Conservation (phyloP, 1,140 invertebrate genomes). For the Agrypnia vestita region DNA sequence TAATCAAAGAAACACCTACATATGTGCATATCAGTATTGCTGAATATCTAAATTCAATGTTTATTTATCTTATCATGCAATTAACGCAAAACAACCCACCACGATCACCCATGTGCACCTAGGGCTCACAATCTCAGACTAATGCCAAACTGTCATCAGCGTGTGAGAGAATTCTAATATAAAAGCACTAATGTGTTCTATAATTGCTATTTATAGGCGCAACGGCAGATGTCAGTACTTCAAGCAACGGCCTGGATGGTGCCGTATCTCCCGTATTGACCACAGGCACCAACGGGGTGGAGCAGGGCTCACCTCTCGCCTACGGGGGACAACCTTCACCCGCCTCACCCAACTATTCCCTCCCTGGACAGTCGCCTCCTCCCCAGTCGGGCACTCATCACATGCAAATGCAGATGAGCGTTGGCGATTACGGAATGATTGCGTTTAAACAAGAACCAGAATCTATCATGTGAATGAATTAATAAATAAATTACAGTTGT, state of each 20-base stretch:
- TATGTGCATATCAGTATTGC: too few species aligned
- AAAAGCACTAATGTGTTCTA: neutral
- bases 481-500: too few species aligned
- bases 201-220: slow-evolving; percentile 50
- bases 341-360: slow-evolving; percentile 39
- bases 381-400: slow-evolving; percentile 32
- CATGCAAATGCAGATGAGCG: slow-evolving; percentile 37
- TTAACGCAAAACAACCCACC: too few species aligned
- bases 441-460: slow-evolving; percentile 59
- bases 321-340: slow-evolving; percentile 16
- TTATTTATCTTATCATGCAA: too few species aligned
- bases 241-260: slow-evolving; percentile 41
- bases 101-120: too few species aligned
- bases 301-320: slow-evolving; percentile 8
- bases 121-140: too few species aligned
- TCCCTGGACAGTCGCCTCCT: slow-evolving; percentile 33
- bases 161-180: too few species aligned
- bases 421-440: slow-evolving; percentile 42
- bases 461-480: slow-evolving; percentile 45
- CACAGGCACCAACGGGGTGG: slow-evolving; percentile 18
- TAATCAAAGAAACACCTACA: too few species aligned
- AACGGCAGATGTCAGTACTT: slow-evolving; percentile 43
- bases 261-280: slow-evolving; percentile 38
- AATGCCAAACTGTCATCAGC: too few species aligned
- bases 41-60: too few species aligned